Evolutionary conservation across 37 sponge, comb jelly and placozoan species (phyloP), one percentile per base, ranked within the genome.

Genomic region (Amphimedon queenslandica): DNA sequence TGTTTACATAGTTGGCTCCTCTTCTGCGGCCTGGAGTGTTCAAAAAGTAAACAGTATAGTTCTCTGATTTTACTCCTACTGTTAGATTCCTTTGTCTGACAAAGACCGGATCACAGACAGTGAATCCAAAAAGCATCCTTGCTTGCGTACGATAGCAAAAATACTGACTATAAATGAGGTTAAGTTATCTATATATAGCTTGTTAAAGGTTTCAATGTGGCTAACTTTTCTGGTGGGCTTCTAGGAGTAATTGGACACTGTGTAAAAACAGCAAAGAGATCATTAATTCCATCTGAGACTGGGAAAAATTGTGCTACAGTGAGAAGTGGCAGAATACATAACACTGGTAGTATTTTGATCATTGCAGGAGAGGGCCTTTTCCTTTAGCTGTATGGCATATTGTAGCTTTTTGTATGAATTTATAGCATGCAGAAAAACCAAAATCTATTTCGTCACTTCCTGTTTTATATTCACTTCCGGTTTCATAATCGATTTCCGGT

Each of bases 11-110:
- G 0, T 25, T 8, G 36, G 63, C 39, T 18, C 67, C 74, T 66
- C 67, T 66, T 5, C 64, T 41, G 42, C 67, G 27, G 11, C 81
- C 81, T 35, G 81, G 81, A 23, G 74, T 73, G 32, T 81, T 40
- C 31, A 65, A 5, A 51, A 57, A 67, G 58, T 42, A 55, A 27
- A 67, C 63, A 25, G 81, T 81, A 67, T 66, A 73, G 57, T 72
- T 81, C 3, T 72, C 58, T 53, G 40, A 40, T 16, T 58, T 40
- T 3, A 3, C 27, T n/a, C n/a, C 21, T 5, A 60, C 21, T 6
- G n/a, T 60, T 60, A 60, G 8, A n/a, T 25, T 60, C 21, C 61
- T 11, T n/a, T 60, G 61, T n/a, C 21, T 11, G 5, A n/a, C 61
- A 25, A n/a, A n/a, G 21, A 11, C 27, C 5, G 61, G 21, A 25